phyloP scores from a whole-genome alignment of 2,113 vertebrate genomes.

The Varanus komodoensis region DNA sequence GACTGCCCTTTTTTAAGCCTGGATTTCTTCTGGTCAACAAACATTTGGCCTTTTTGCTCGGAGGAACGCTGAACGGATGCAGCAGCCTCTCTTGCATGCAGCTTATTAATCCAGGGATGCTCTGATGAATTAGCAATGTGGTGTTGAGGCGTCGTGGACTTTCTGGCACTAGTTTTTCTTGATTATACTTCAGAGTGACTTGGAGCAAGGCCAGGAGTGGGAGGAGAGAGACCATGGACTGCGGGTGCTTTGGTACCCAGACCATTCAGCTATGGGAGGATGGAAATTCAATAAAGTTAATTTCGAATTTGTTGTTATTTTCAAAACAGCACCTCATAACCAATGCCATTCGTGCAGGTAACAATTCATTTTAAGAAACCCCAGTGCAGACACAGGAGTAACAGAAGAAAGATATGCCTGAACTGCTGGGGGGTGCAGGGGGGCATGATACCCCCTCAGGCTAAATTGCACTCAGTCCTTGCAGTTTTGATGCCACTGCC shows the following conservation, averaged over 20 bases:
- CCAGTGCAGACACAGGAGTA: too few species aligned
- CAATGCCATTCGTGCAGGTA: too few species aligned
- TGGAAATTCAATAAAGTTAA: background rate
- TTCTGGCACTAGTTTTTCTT: background rate
- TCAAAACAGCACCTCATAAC: too few species aligned
- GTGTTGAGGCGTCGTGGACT: background rate
- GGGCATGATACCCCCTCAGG: too few species aligned
- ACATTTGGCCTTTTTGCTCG: background rate
- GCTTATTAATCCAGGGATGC: background rate
- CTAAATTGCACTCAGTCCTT: too few species aligned
- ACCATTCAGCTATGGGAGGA: background rate
- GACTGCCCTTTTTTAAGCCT: background rate
- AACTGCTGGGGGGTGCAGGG: too few species aligned
- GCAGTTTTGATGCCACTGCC: too few species aligned
- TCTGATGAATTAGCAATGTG: background rate
- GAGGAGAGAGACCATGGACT: too few species aligned
- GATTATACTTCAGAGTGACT: background rate
- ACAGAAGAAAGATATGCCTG: too few species aligned
- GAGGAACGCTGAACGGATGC: background rate
- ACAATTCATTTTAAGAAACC: too few species aligned
- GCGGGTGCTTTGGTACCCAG: background rate
- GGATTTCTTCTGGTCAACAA: background rate
- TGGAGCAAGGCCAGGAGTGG: background rate
- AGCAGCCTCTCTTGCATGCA: background rate
- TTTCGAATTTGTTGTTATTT: background rate